Conservation (phyloP, 1,140 invertebrate species). For the Drosophila baimaii region DNA sequence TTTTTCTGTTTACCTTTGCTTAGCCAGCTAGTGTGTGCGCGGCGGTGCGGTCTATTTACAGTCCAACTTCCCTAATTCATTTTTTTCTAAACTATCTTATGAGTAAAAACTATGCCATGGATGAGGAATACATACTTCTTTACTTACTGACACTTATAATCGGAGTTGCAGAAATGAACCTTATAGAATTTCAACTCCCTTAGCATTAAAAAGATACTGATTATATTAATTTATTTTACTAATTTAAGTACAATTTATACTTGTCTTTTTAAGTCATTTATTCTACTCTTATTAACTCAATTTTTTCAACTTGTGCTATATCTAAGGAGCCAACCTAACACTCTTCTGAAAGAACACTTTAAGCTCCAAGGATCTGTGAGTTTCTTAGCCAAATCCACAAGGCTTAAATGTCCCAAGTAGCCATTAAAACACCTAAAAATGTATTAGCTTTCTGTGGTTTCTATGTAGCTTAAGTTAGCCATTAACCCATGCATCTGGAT, state of each 20-base stretch:
- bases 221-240: too few species aligned
- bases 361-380: too few species aligned
- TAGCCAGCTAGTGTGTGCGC: constrained; percentile 24
- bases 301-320: neutral
- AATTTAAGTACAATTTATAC: too few species aligned
- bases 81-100: neutral
- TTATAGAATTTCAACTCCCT: neutral
- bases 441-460: neutral
- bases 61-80: constrained; percentile 27
- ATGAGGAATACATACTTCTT: neutral
- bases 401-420: too few species aligned
- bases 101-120: neutral
- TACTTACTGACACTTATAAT: neutral
- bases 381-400: too few species aligned
- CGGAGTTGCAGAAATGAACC: too few species aligned
- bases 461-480: neutral
- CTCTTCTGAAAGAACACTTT: too few species aligned
- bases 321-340: too few species aligned
- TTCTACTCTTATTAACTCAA: neutral
- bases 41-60: constrained; percentile 23
- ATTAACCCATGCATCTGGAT: constrained; percentile 4
- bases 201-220: neutral
- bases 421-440: neutral
- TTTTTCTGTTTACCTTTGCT: constrained; percentile 61
- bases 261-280: too few species aligned